Percentiles rank a stretch among this genome's conserved stretches.
These are phyloP conservation scores for Lacanobia wlatinum DNA, from an alignment of 2,888 invertebrate species.

Conservation along the genomic window DNA sequence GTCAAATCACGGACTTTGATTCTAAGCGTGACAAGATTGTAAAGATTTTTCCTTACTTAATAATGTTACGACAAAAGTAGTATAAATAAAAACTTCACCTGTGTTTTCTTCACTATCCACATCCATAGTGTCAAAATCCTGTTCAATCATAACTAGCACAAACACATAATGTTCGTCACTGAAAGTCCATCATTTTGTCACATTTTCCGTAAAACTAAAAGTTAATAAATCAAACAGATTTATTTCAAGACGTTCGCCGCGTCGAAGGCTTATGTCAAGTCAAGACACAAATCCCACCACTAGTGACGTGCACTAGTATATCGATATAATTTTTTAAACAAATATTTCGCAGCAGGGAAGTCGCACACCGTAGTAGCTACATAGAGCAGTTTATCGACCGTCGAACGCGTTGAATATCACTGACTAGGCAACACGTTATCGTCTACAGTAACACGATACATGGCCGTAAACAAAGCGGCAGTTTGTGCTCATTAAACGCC, in stretches of 20 bases:
- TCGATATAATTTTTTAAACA: constrained; percentile 60
- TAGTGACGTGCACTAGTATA: constrained; percentile 57
- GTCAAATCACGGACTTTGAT: constrained; percentile 48
- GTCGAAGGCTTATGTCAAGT: constrained; percentile 40
- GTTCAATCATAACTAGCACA: constrained; percentile 29
- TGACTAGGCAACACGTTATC: constrained; percentile 77
- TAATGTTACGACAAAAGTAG: constrained; percentile 1
- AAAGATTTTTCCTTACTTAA: constrained; percentile 4
- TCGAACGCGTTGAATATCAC: constrained; percentile 62
- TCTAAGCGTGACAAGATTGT: constrained; percentile 14
- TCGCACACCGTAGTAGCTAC: constrained; percentile 36
- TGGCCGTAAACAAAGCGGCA: constrained; percentile 77
- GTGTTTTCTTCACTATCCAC: constrained; percentile 61
- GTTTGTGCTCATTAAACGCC: constrained; percentile 70
- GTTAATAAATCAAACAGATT: constrained; percentile 20
- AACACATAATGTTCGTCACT: constrained; percentile 44
- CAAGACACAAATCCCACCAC: constrained; percentile 43
- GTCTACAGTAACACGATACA: constrained; percentile 74
- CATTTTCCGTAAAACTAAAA: constrained; percentile 38
- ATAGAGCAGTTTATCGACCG: constrained; percentile 35
- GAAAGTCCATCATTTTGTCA: constrained; percentile 40
- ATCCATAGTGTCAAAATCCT: constrained; percentile 56
- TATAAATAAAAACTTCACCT: constrained; percentile 47
- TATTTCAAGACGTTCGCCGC: constrained; percentile 29
- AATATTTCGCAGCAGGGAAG: constrained; percentile 41